Conservation (phyloP, 2,797 vertebrate species). For the Anguilla obscura region DNA sequence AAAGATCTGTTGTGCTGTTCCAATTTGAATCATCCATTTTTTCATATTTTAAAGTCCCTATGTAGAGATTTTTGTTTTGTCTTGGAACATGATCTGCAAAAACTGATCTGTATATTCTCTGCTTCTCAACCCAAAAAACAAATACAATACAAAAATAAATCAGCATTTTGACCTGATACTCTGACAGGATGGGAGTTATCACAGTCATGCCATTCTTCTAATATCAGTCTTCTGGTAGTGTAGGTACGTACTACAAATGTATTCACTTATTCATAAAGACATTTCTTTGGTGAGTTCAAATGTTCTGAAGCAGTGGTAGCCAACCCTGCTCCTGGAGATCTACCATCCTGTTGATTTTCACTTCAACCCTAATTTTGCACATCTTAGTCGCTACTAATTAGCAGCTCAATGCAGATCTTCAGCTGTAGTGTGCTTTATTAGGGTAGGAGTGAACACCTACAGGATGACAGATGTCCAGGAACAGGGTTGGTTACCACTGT, state of each 20-base stretch:
- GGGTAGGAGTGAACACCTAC: no score
- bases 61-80: constrained; percentile 5
- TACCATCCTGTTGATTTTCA: no score
- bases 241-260: not conserved
- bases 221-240: not conserved
- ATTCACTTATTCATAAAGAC: not conserved
- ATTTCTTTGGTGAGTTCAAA: not conserved
- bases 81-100: not conserved
- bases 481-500: no score
- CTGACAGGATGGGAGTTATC: not conserved
- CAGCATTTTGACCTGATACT: not conserved
- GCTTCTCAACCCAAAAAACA: not conserved
- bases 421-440: no score
- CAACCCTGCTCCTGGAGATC: no score
- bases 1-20: not conserved
- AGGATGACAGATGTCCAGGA: no score
- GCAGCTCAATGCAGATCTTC: no score
- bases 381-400: no score
- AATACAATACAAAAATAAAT: not conserved
- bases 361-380: no score
- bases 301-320: not conserved
- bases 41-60: not conserved
- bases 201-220: not conserved
- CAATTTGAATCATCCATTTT: not conserved
- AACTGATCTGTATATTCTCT: not conserved